Base-by-base conservation (phyloP, 2,797 vertebrate genomes). In the Chiroxiphia lanceolata region DNA sequence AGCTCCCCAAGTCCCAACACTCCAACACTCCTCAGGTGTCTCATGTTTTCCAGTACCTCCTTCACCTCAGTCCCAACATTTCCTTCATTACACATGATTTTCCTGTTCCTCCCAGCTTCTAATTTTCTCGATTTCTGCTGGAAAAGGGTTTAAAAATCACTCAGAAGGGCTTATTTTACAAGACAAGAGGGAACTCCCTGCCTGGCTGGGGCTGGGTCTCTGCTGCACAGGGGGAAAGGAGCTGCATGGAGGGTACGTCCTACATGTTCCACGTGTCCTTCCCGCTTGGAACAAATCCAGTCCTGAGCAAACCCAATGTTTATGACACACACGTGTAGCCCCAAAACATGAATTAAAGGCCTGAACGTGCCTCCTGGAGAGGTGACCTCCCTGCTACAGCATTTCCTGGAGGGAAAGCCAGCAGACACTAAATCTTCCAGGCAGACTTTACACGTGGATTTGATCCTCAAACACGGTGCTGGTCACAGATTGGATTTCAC, bases 271-370 rank as follows among this genome's bases (percentile, higher is more conserved):
- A 3, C 14, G 3, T 2, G 4, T n/a, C 80, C 71, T 42, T 67
- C 59, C 50, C 0, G 0, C 42, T 2, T 2, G 0, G 25, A 54
- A 48, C 33, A 53, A 63, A 34, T 0, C 74, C 69, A 65, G 59
- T 17, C 23, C 72, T 5, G 26, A 33, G 20, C n/a, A 36, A 21
- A 18, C 3, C 4, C 10, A 0, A 16, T 1, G 20, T 22, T 53
- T 12, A 10, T 1, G 4, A 51, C 80, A 31, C 72, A 33, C 33
- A 64, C 2, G 0, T 1, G 34, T 8, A 40, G 44, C 57, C 67
- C 86, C 23, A 5, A 76, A 67, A 42, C 19, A 36, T 1, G 7
- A 80, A 54, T 10, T 38, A 11, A 36, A 64, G 44, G 22, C 61
- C 86, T 7, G 1, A 6, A 38, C 1, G 14, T 27, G 61, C 23